Base-by-base conservation (phyloP, 2,797 vertebrate species). In the Zenarchopterus dispar region DNA sequence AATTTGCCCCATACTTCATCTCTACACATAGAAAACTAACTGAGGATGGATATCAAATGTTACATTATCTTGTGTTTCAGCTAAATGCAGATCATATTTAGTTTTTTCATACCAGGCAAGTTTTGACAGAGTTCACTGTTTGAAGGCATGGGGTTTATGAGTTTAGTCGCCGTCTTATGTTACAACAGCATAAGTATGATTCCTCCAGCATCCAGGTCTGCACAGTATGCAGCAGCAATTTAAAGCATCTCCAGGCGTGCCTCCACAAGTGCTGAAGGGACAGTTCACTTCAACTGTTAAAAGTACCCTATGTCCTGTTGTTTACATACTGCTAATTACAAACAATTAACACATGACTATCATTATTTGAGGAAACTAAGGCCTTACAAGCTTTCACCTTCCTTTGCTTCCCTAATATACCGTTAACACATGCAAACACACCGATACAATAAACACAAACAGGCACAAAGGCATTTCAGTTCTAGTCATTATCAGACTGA, bases 181-280 rank as follows among this genome's bases (percentile, higher is more conserved):
- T 85, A 85, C 66, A 71, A 59, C 73, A 45, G 65, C 78, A 84
- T 78, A 36, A 36, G 16, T 76, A 43, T 9, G 47, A 88, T 81
- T 84, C 80, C 70, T 84, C n/a, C 16, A 45, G 71, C 76, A 65
- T 69, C 47, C 55, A 44, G 69, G 65, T 53, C 72, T 54, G 36
- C 13, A 39, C 36, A 39, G 72, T 80, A 75, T 73, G 61, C 73
- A 74, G 61, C 67, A 79, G 67, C 67, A 15, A 87, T 81, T 66
- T 54, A 75, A 80, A 88, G 72, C 73, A 84, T 76, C 78, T 84
- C 64, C 60, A 60, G 63, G 65, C 84, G 75, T 85, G 82, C 79
- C 83, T 70, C 47, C 53, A 67, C 84, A 81, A 85, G 81, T 75
- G 81, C 75, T 80, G 78, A 82, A 60, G 62, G 80, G 75, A 77